Evolutionary conservation across 1,140 invertebrate genomes (phyloP).

Genomic region (Schlechtendalia chinensis): DNA sequence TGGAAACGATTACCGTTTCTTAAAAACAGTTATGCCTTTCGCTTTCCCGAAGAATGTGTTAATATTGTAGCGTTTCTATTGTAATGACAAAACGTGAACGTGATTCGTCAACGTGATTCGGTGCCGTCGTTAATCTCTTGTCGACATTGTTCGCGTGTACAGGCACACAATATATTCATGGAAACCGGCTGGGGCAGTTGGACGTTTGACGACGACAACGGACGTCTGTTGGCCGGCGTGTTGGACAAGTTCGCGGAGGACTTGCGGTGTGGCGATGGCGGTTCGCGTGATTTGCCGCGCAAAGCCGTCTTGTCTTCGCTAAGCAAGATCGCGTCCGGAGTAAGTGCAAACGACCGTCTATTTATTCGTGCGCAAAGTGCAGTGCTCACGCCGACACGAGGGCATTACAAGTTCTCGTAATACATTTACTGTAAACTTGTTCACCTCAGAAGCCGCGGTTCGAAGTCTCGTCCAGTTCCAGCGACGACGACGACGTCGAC

Average conservation of each 20-base stretch:
- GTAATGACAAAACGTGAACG: too few relatives aligned
- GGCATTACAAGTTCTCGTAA: neutral
- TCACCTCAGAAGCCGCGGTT: neutral
- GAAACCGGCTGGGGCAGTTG: conserved; percentile 21
- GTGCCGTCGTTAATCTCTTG: too few relatives aligned
- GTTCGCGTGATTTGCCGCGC: neutral
- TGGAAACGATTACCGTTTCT: too few relatives aligned
- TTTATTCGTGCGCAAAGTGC: too few relatives aligned
- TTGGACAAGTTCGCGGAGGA: conserved; percentile 17
- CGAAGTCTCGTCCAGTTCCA: neutral
- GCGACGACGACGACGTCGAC: conserved; percentile 20
- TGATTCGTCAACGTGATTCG: too few relatives aligned
- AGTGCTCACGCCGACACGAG: too few relatives aligned
- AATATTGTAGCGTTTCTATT: too few relatives aligned
- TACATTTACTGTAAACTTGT: neutral
- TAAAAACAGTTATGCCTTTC: too few relatives aligned
- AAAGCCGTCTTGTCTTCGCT: conserved; percentile 8
- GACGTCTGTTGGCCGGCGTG: neutral
- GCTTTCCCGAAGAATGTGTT: too few relatives aligned
- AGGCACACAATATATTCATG: conserved; percentile 30
- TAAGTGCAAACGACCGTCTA: neutral
- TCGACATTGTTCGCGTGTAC: too few relatives aligned
- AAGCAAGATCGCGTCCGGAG: neutral
- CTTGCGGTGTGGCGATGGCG: too few relatives aligned
- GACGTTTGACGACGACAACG: conserved; percentile 8